phyloP scores from a whole-genome alignment of 1,140 invertebrate genomes.

The Drosophila sturtevanti region DNA sequence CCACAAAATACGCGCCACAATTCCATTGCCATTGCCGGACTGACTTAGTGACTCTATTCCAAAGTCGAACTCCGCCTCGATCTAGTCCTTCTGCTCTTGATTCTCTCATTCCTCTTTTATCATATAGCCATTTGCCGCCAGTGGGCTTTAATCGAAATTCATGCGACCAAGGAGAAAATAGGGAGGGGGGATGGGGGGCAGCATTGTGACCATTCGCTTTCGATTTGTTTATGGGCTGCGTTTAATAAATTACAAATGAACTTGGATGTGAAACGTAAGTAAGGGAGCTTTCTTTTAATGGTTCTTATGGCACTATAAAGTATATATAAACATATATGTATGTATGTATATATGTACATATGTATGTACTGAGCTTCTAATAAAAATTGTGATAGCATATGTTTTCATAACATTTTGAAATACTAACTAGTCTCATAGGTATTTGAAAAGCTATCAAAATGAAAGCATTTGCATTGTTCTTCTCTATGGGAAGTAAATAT shows the following conservation, averaged over 20 bases:
- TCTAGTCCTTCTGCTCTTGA: background rate
- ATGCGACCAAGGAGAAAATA: conserved; percentile 50
- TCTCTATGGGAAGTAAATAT: background rate
- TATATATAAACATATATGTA: conserved; percentile 8
- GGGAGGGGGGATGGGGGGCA: background rate
- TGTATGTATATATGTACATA: background rate
- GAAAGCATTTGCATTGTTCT: conserved; percentile 40
- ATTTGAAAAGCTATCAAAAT: conserved; percentile 38
- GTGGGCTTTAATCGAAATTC: conserved; percentile 69
- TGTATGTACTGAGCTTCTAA: background rate
- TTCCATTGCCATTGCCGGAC: conserved; percentile 53
- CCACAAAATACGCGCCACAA: conserved; percentile 72
- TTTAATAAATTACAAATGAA: conserved; percentile 77
- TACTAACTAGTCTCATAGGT: conserved; percentile 19
- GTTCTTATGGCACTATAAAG: conserved; percentile 8
- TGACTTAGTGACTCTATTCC: conserved; percentile 63
- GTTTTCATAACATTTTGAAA: background rate
- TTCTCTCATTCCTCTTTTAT: background rate
- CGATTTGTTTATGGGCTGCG: conserved; percentile 73
- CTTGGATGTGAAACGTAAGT: conserved; percentile 31
- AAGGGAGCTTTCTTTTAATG: conserved; percentile 16
- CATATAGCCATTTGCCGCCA: conserved; percentile 2
- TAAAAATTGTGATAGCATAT: conserved; percentile 10
- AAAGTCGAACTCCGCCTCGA: conserved; percentile 9
- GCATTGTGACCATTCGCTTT: conserved; percentile 58